Percentiles rank a stretch among this genome's conserved stretches.
These are phyloP conservation scores for Willowsia nigromaculata DNA, from an alignment of 2,888 invertebrate species.

Conservation along the genomic window DNA sequence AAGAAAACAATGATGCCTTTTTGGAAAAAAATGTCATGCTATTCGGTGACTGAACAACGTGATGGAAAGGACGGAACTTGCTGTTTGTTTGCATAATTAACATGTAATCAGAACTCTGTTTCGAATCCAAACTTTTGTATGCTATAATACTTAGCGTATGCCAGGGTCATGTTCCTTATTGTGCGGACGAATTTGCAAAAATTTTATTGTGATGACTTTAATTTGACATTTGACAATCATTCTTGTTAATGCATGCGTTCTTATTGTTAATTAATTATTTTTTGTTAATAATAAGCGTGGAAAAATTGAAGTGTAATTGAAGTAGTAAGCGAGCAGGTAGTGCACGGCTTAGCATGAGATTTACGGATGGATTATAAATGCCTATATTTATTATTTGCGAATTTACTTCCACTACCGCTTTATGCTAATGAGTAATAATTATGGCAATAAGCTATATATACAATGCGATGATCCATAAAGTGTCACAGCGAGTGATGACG, in stretches of 20 bases:
- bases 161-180: not conserved
- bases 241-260: not conserved
- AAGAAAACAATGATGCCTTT: not conserved
- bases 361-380: not conserved
- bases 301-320: no score
- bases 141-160: not conserved
- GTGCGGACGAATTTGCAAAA: not conserved
- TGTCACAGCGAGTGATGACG: not conserved
- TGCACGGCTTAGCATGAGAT: not conserved
- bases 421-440: slow-evolving; percentile 31
- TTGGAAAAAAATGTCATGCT: slow-evolving; percentile 30
- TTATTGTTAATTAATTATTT: slow-evolving; percentile 2
- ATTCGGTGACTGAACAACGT: slow-evolving; percentile 2
- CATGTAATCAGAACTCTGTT: not conserved
- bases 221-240: not conserved
- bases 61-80: not conserved
- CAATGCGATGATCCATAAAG: not conserved
- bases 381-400: slow-evolving; percentile 12
- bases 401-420: slow-evolving; percentile 48
- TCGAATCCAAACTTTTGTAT: not conserved
- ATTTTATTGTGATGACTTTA: not conserved
- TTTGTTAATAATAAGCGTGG: not conserved
- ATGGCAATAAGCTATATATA: not conserved
- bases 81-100: slow-evolving; percentile 7
- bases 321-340: no score